phyloP scores from a whole-genome alignment of 2,888 invertebrate species.

The Tetrapedia diversipes region DNA sequence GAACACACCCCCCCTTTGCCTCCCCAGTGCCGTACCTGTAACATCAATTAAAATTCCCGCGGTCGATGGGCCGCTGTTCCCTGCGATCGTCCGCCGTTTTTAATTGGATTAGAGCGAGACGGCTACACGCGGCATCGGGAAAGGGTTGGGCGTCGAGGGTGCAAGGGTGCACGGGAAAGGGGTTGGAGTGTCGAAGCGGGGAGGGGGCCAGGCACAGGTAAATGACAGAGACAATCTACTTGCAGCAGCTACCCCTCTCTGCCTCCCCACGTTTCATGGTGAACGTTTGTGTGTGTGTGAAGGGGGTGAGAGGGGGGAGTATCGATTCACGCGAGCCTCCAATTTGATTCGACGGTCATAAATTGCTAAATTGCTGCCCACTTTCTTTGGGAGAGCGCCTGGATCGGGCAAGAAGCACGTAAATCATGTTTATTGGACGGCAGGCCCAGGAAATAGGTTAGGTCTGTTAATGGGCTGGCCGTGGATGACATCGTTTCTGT shows the following conservation, averaged over 20 bases:
- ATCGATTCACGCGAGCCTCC: constrained; percentile 51
- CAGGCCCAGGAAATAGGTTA: constrained; percentile 24
- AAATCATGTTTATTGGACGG: constrained; percentile 39
- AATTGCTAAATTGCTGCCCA: constrained; percentile 38
- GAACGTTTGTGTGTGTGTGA: background rate
- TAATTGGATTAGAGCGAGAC: constrained; percentile 81
- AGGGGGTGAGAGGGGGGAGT: constrained; percentile 10
- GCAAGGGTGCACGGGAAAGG: constrained; percentile 67
- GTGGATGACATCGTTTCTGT: too few relatives aligned
- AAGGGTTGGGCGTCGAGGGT: constrained; percentile 60
- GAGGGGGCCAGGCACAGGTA: constrained; percentile 51
- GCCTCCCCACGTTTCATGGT: constrained; percentile 23
- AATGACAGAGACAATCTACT: constrained; percentile 67
- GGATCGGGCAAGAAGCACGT: constrained; percentile 15
- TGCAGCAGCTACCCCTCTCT: constrained; percentile 14
- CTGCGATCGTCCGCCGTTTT: constrained; percentile 79
- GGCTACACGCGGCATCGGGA: constrained; percentile 56
- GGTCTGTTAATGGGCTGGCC: constrained; percentile 14
- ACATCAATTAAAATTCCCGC: constrained; percentile 81
- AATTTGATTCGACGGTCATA: constrained; percentile 30
- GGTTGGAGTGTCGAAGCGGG: constrained; percentile 61
- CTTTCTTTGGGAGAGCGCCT: constrained; percentile 34
- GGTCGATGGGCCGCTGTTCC: constrained; percentile 79
- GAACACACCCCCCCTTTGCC: constrained; percentile 34
- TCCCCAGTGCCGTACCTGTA: constrained; percentile 73